phyloP scores from a whole-genome alignment of 2,888 invertebrate species.

The Coenonympha arcania region DNA sequence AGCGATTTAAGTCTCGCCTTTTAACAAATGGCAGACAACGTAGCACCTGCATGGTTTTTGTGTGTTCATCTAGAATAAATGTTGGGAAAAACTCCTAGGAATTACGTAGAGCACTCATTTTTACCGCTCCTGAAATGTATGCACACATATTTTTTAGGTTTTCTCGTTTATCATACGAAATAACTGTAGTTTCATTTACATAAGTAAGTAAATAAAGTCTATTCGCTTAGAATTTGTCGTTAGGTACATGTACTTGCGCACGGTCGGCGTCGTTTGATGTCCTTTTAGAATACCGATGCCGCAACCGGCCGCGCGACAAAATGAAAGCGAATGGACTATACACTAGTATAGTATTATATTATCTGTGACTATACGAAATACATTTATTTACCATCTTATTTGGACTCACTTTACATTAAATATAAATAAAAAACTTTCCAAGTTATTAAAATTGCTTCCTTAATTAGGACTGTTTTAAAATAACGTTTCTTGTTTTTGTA shows the following conservation, averaged over 20 bases:
- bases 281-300: too few species aligned
- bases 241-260: too few species aligned
- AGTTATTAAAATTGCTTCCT: neutral
- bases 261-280: too few species aligned
- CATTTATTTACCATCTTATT: too few species aligned
- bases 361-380: too few species aligned
- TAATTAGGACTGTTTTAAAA: conserved; percentile 8
- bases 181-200: neutral
- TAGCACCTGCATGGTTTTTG: conserved; percentile 27
- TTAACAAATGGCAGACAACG: conserved; percentile 70
- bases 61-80: conserved; percentile 2
- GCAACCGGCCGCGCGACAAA: too few species aligned
- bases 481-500: neutral
- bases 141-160: neutral
- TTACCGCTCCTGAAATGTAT: neutral
- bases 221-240: too few species aligned
- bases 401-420: neutral
- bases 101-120: conserved; percentile 1
- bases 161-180: neutral
- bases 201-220: neutral
- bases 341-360: too few species aligned
- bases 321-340: too few species aligned
- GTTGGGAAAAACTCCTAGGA: conserved; percentile 5
- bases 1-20: conserved; percentile 62
- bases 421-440: neutral